Evolutionary conservation across 2,797 vertebrate species (phyloP).

Genomic region (Cyclura pinguis): DNA sequence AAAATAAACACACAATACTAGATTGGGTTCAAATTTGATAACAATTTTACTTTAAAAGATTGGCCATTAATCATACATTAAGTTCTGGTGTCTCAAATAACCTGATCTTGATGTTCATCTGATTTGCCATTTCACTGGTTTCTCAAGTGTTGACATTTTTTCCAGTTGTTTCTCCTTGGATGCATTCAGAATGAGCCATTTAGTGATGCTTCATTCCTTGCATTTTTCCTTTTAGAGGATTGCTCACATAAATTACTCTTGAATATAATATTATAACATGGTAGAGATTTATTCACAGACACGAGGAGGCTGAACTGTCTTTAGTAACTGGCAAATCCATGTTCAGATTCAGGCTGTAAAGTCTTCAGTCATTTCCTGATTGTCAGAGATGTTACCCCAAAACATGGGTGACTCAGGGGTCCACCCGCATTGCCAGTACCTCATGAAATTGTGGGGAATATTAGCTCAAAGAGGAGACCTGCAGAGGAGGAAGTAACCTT

Average conservation of each 20-base stretch:
- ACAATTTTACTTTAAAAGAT: constrained; percentile 21
- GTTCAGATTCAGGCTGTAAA: not conserved
- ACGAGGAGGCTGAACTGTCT: not conserved
- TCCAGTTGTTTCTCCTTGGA: not conserved
- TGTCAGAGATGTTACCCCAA: too few species aligned
- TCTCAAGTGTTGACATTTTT: not conserved
- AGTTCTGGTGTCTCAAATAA: not conserved
- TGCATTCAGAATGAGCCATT: not conserved
- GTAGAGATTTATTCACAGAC: not conserved
- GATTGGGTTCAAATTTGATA: constrained; percentile 17
- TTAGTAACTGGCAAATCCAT: not conserved
- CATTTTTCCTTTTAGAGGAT: not conserved
- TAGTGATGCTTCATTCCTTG: constrained; percentile 17
- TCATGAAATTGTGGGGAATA: too few species aligned
- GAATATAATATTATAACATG: not conserved
- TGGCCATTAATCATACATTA: constrained; percentile 21
- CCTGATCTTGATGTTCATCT: not conserved
- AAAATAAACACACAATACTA: not conserved
- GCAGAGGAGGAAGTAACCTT: too few species aligned
- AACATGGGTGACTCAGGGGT: too few species aligned
- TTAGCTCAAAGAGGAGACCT: too few species aligned
- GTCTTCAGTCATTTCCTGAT: too few species aligned
- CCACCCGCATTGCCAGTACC: too few species aligned
- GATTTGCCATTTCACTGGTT: constrained; percentile 17
- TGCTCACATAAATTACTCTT: constrained; percentile 6